Conservation (phyloP, 2,888 invertebrate genomes). For the Scotopteryx bipunctaria region DNA sequence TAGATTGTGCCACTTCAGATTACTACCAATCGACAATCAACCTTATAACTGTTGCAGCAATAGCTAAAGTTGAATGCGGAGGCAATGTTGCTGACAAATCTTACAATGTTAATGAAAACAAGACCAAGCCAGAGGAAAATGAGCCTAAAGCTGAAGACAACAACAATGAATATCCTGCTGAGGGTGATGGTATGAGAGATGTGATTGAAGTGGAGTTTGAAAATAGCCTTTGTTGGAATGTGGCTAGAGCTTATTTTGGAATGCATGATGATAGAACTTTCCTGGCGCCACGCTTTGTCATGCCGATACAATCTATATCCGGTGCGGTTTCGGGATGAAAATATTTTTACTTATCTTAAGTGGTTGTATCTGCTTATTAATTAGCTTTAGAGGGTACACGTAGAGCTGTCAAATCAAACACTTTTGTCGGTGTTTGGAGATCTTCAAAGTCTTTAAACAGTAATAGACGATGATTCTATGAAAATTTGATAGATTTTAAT, state of each 20-base stretch:
- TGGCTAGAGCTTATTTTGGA: slow-evolving; percentile 41
- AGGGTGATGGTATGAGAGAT: slow-evolving; percentile 37
- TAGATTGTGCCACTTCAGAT: slow-evolving; percentile 70
- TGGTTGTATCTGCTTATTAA: slow-evolving; percentile 83
- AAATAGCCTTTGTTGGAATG: slow-evolving; percentile 19
- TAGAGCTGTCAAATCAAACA: slow-evolving; percentile 79
- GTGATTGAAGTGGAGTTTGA: slow-evolving; percentile 29
- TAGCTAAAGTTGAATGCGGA: slow-evolving; percentile 32
- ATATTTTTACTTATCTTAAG: slow-evolving; percentile 83
- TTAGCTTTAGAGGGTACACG: slow-evolving; percentile 75
- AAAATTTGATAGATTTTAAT: slow-evolving; percentile 54
- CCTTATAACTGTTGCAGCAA: slow-evolving; percentile 25
- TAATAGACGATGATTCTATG: slow-evolving; percentile 75
- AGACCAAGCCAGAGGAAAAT: slow-evolving; percentile 38
- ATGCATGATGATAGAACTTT: slow-evolving; percentile 40
- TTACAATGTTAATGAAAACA: slow-evolving; percentile 54
- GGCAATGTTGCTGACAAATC: slow-evolving; percentile 62
- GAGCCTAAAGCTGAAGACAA: slow-evolving; percentile 36
- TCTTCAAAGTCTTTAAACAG: slow-evolving; percentile 37
- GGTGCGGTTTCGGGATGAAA: slow-evolving; percentile 82
- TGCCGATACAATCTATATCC: slow-evolving; percentile 81
- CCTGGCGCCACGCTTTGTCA: slow-evolving; percentile 82
- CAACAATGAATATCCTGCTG: slow-evolving; percentile 43
- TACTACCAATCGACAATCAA: slow-evolving; percentile 39
- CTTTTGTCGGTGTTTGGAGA: slow-evolving; percentile 68